Evolutionary conservation across 2,113 vertebrate species (phyloP), one percentile per base, ranked within the genome.

Genomic region (Dissostichus mawsoni): DNA sequence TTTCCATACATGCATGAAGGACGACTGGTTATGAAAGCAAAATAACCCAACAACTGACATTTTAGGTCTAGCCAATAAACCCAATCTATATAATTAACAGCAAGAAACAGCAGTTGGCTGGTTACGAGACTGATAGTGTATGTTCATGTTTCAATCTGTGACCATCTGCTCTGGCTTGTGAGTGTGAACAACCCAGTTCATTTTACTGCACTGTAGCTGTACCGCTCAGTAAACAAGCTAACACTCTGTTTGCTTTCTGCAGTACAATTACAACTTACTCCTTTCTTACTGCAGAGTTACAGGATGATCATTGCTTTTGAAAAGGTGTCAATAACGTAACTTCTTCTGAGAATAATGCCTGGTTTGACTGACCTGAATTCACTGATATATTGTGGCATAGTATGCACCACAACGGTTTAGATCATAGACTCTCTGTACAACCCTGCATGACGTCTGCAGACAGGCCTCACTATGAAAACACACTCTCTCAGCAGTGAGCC

Each of bases 391-490:
- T 52, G 16, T 10, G 4, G 25, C n/a, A 48, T 45, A 63, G 8
- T 41, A 41, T 41, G 66, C 36, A 16, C 18, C 41, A 8, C 12
- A 29, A 13, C 41, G n/a, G 20, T 47, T 13, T 13, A 16, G 20
- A 23, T 68, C 23, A 59, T 36, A 17, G 47, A 63, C 41, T 56
- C 41, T 18, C 18, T 25, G 17, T 52, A 20, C n/a, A 76, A 36
- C 12, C 2, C 47, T 33, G 61, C 20, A 13, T 52, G 51, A 16
- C 29, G 36, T 66, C 23, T 66, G 64, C 66, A 67, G 47, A 33
- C 74, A 25, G 17, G 41, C 52, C 48, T 69, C 56, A n/a, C 13
- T 36, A 36, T 66, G 12, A 72, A 68, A 52, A 66, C 36, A 51
- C 53, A 10, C 47, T 52, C 59, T 51, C 59, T 52, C 55, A 45